Evolutionary conservation across 2,797 vertebrate genomes (phyloP).

Genomic region (Tamandua tetradactyla): DNA sequence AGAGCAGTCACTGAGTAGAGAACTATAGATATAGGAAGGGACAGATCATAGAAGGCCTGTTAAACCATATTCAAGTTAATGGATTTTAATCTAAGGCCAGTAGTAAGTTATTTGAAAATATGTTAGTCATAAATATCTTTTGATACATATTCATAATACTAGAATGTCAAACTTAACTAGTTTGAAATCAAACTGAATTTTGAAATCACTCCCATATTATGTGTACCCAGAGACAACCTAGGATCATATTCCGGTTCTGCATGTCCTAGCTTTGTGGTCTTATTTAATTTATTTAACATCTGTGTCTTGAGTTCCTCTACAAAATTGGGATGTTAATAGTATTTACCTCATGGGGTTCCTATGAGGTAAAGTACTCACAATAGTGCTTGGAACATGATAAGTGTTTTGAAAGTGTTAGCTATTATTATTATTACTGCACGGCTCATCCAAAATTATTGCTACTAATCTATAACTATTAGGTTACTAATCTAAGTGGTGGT

Average conservation of each 20-base stretch:
- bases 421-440: background rate
- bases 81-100: background rate
- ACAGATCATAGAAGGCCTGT: background rate
- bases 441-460: background rate
- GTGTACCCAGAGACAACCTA: background rate
- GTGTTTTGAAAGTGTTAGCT: background rate
- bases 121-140: constrained; percentile 44
- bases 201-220: constrained; percentile 1
- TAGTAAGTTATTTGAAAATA: background rate
- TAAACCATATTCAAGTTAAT: background rate
- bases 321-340: background rate
- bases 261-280: background rate
- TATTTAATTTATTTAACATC: constrained; percentile 3
- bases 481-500: background rate
- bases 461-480: background rate
- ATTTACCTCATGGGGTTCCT: background rate
- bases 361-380: background rate
- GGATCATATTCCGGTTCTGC: background rate
- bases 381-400: background rate
- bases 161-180: constrained; percentile 38
- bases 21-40: background rate
- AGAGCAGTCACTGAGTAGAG: background rate
- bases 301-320: constrained; percentile 9
- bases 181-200: no score
- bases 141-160: background rate